Conservation (phyloP, 2,113 vertebrate species). For the Hystrix brachyura region DNA sequence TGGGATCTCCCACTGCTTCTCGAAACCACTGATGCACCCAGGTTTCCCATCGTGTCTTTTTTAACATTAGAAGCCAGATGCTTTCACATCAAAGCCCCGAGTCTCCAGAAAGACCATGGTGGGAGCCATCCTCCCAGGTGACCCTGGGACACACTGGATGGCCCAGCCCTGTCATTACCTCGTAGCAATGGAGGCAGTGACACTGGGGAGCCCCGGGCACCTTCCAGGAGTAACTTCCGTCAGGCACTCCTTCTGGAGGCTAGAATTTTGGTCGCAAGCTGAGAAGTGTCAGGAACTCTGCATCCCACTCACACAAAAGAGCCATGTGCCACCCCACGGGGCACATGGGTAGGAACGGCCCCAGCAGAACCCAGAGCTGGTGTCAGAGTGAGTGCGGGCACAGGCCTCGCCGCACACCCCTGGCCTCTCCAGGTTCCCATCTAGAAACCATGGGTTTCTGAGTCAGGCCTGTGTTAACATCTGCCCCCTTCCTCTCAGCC, state of each 20-base stretch:
- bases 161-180: not conserved
- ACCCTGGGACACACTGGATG: not conserved
- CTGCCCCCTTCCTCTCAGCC: too few species aligned
- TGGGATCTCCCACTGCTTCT: not conserved
- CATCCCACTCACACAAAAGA: not conserved
- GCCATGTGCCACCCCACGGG: too few species aligned
- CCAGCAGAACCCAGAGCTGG: too few species aligned
- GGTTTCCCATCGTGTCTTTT: not conserved
- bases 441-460: too few species aligned
- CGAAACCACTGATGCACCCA: too few species aligned
- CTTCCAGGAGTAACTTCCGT: not conserved
- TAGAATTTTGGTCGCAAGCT: not conserved
- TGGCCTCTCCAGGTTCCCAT: too few species aligned
- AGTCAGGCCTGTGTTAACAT: too few species aligned
- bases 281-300: too few species aligned
- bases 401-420: too few species aligned
- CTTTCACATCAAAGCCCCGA: not conserved
- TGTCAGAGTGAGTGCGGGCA: too few species aligned
- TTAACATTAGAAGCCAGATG: not conserved
- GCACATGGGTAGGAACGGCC: too few species aligned
- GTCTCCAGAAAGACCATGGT: not conserved
- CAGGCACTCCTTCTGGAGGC: not conserved
- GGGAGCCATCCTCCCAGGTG: not conserved
- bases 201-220: not conserved
- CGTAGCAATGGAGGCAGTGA: not conserved